Evolutionary conservation across 2,888 invertebrate species (phyloP).

Genomic region (Melieria crassipennis): DNA sequence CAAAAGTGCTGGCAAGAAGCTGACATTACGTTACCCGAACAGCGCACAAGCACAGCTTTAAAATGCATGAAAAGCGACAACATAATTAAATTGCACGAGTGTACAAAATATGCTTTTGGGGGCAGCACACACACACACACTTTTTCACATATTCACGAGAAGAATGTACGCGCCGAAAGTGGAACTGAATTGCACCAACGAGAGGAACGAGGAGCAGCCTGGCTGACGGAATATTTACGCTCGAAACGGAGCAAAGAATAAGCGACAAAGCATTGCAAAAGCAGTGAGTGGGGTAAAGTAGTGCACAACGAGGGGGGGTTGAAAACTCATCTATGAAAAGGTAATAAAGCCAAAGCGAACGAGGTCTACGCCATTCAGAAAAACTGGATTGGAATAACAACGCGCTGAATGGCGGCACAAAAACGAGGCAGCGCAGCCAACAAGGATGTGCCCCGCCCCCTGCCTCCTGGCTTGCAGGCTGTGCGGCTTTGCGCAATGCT

Average conservation of each 20-base stretch:
- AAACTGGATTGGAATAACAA: background rate
- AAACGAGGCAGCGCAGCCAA: no score
- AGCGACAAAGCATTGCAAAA: background rate
- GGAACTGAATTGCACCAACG: background rate
- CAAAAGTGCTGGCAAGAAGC: no score
- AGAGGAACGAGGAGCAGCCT: background rate
- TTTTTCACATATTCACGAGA: background rate
- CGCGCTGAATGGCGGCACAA: background rate
- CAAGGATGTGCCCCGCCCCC: no score
- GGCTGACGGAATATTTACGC: no score
- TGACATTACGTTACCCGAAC: no score
- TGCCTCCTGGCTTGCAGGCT: no score
- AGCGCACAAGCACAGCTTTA: background rate
- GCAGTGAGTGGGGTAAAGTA: no score
- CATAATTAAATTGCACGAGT: constrained; percentile 26
- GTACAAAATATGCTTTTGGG: constrained; percentile 13
- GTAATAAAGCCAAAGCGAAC: background rate
- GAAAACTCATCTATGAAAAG: constrained; percentile 11
- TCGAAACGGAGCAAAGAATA: background rate
- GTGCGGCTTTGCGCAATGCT: no score
- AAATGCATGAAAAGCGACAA: constrained; percentile 23
- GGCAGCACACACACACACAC: background rate
- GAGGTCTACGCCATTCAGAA: background rate
- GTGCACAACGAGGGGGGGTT: background rate
- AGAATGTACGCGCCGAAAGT: no score